Evolutionary conservation across 2,797 vertebrate species (phyloP), one percentile per base, ranked within the genome.

Genomic region (Malurus leucopterus): DNA sequence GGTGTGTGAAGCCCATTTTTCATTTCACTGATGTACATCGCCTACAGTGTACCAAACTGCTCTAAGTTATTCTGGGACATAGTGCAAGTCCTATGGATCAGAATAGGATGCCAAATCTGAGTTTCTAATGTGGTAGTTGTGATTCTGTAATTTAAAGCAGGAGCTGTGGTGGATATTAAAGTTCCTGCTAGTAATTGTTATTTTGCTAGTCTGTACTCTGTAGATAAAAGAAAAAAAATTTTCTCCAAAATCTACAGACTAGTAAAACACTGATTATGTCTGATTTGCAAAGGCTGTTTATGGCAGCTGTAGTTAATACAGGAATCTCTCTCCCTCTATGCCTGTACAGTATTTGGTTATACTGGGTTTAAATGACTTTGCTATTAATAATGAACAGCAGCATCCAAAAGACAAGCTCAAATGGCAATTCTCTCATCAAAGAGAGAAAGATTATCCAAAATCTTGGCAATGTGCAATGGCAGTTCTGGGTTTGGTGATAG

Each of bases 131-230:
- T 30, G 30, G 53, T 65, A 38, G 41, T 3, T 86, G 50, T 65
- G 59, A 78, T 77, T 74, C 3, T 78, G 64, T 78, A 59, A 70
- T 78, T 72, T 82, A 49, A 84, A 92, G 63, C n/a, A 73, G 59
- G 72, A 75, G 21, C 24, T 55, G 41, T 8, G 8, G 47, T 50
- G 47, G 26, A 15, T 24, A 15, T 75, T 72, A 55, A 80, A 54
- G 29, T 50, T 89, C 41, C 7, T 88, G 55, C 43, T 34, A n/a
- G 76, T 49, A 74, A 53, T 7, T 81, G 72, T 71, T 89, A 61
- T 67, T 92, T 94, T 86, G 43, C 70, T 63, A 44, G 57, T 84
- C 90, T 88, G 64, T 78, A 86, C 44, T n/a, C 75, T 64, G 38
- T 29, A 47, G 40, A 90, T 78, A 76, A 83, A 84, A 89, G 27